Conservation (phyloP, 2,888 invertebrate genomes). For the Trilocha varians region DNA sequence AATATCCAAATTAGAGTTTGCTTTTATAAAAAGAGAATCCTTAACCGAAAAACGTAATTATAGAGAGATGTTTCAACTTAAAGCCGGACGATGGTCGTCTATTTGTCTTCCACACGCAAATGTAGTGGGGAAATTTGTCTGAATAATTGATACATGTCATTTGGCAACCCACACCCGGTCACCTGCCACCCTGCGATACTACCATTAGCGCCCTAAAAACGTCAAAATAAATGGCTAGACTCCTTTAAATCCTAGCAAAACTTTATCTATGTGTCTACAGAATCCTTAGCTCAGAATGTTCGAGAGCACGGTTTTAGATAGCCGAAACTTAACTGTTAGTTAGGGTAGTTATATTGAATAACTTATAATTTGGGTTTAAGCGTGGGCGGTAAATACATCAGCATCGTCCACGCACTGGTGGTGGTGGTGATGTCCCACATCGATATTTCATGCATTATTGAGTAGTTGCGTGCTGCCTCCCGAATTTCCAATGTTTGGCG, state of each 20-base stretch:
- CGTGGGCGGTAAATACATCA: slow-evolving; percentile 6
- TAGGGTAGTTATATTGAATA: too few relatives aligned
- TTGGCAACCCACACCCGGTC: slow-evolving; percentile 60
- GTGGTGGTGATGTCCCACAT: slow-evolving; percentile 61
- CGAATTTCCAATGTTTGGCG: slow-evolving; percentile 72
- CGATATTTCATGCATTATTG: slow-evolving; percentile 72
- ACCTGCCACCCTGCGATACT: slow-evolving; percentile 8
- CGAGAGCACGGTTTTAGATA: too few relatives aligned
- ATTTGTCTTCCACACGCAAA: slow-evolving; percentile 72
- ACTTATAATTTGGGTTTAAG: slow-evolving; percentile 5
- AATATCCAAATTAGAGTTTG: too few relatives aligned
- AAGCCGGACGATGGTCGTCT: slow-evolving; percentile 47
- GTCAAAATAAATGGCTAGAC: too few relatives aligned
- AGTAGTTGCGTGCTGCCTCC: slow-evolving; percentile 68
- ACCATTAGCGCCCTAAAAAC: neutral
- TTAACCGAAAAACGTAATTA: slow-evolving; percentile 45
- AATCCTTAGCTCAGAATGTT: too few relatives aligned
- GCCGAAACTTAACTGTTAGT: too few relatives aligned
- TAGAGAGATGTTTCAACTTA: slow-evolving; percentile 51
- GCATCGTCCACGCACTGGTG: slow-evolving; percentile 37
- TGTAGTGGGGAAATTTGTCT: slow-evolving; percentile 63
- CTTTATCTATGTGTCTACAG: too few relatives aligned
- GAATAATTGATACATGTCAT: slow-evolving; percentile 72
- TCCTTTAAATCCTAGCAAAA: too few relatives aligned
- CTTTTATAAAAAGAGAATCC: slow-evolving; percentile 1